Conservation (phyloP, 2,113 vertebrate genomes). For the Daphoenositta chrysoptera region DNA sequence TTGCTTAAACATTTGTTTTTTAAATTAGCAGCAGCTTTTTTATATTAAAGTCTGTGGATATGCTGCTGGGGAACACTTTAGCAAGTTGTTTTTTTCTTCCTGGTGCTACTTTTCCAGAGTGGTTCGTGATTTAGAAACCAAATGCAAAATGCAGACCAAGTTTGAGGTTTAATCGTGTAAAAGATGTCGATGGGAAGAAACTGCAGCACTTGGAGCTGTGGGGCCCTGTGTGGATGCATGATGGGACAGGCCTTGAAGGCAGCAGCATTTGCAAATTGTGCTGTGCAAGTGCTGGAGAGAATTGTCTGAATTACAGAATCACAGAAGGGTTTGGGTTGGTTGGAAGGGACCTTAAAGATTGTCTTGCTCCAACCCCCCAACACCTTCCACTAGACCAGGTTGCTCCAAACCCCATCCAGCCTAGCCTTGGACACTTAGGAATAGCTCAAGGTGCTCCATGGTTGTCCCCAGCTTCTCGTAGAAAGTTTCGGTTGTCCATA, state of each 20-base stretch:
- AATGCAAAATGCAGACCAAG: not conserved
- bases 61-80: slow-evolving; percentile 29
- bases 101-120: slow-evolving; percentile 41
- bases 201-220: not conserved
- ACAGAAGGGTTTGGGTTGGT: not conserved
- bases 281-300: not conserved
- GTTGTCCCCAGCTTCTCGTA: accelerated
- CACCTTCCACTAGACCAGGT: no score
- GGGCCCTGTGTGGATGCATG: not conserved
- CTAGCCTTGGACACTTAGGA: not conserved
- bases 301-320: not conserved
- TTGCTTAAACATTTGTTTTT: slow-evolving; percentile 54
- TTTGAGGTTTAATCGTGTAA: not conserved
- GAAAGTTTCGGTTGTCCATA: not conserved
- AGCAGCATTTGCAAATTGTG: not conserved
- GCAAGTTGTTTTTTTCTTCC: slow-evolving; percentile 1
- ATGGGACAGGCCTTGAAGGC: not conserved
- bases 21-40: slow-evolving; percentile 48
- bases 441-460: not conserved
- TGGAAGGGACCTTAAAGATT: not conserved
- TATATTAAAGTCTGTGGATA: slow-evolving; percentile 23
- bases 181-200: not conserved
- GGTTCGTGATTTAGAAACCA: slow-evolving; percentile 47
- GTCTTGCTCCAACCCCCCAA: not conserved
- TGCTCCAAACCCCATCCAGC: not conserved